Base-by-base conservation (phyloP, 2,888 invertebrate species). In the Theretra japonica region DNA sequence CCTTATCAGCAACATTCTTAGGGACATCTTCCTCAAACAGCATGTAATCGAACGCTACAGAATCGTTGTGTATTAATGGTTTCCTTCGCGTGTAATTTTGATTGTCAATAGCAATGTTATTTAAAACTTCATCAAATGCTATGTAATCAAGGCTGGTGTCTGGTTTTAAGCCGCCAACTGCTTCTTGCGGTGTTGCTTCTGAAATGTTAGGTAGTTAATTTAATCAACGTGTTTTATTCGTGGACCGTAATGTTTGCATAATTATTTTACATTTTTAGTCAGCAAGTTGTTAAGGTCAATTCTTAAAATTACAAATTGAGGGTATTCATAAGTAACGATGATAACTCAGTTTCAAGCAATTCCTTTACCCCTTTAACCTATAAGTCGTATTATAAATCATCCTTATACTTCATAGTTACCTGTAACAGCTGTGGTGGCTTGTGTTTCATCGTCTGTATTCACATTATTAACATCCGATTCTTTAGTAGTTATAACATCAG, bases 41-140 rank as follows among this genome's bases (percentile, higher is more conserved):
- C 70, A 79, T 77, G 58, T 80, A 78, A 62, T 83, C 78, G 17
- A 77, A 73, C n/a, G 77, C 73, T 17, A 57, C 2, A 65, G 70
- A 71, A 65, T 73, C 70, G 17, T 71, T 74, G 0, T 73, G 73
- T n/a, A 72, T 69, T 28, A 76, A 68, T 17, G 75, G 73, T 75
- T 82, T 84, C 21, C 76, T 79, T 65, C 80, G 77, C n/a, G 59
- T 80, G 70, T 83, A 74, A 53, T 74, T 81, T 71, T 80, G 77
- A 4, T 70, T 73, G 15, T 85, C 80, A 4, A 81, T 70, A 0
- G 77, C 81, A n/a, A 88, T 82, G 41, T 79, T 83, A 11, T 75
- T 83, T 0, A 88, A 73, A 6, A 88, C 86, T 73, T 90, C 88
- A 19, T 87, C 86, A 25, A 90, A 89, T 2, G 77, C 85, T 70